Conservation (phyloP, 2,113 vertebrate species). For the Paraplagusia blochii region DNA sequence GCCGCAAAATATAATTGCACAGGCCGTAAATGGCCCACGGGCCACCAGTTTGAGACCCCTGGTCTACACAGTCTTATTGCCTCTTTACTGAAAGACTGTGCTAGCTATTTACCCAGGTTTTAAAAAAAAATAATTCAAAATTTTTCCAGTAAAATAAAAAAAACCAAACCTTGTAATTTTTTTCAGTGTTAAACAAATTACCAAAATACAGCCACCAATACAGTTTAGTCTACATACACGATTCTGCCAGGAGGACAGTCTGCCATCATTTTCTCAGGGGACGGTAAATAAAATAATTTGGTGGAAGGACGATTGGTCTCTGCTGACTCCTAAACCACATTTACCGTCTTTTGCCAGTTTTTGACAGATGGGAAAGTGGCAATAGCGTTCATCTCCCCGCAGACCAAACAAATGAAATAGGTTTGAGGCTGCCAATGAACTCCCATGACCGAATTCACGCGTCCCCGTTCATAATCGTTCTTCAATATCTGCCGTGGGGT, state of each 20-base stretch:
- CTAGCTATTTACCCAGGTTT: too few relatives aligned
- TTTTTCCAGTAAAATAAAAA: too few relatives aligned
- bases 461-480: slow-evolving; percentile 49
- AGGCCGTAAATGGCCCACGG: too few relatives aligned
- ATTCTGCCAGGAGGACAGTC: slow-evolving; percentile 33
- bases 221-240: slow-evolving; percentile 15
- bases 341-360: slow-evolving; percentile 57
- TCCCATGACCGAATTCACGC: slow-evolving; percentile 48
- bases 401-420: slow-evolving; percentile 61
- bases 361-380: slow-evolving; percentile 67
- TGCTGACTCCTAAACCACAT: slow-evolving; percentile 60
- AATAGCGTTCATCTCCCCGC: slow-evolving; percentile 51
- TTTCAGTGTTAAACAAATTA: not conserved
- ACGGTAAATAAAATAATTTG: slow-evolving; percentile 42
- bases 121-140: too few relatives aligned
- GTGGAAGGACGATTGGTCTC: slow-evolving; percentile 61
- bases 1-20: too few relatives aligned
- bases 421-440: slow-evolving; percentile 33
- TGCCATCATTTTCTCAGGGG: slow-evolving; percentile 39
- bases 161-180: too few relatives aligned
- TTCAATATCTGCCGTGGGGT: slow-evolving; percentile 23
- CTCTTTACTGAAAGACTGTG: too few relatives aligned
- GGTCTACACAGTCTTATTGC: too few relatives aligned
- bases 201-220: slow-evolving; percentile 3
- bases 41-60: too few relatives aligned